phyloP scores from a whole-genome alignment of 1,140 invertebrate species.

The Drosophila lacteicornis region DNA sequence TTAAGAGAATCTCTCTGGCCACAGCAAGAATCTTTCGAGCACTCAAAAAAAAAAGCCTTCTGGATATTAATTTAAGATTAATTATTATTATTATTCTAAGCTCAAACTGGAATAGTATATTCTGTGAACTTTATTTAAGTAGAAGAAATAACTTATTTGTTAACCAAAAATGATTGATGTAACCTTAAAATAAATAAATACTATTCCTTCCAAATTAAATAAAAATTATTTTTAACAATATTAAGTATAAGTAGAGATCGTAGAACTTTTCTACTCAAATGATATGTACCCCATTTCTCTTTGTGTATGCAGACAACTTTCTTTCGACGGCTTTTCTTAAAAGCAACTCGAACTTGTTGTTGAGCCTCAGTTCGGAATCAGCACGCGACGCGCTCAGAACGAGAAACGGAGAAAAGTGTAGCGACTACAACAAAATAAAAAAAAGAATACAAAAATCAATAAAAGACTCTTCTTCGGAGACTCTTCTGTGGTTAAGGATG shows the following conservation, averaged over 20 bases:
- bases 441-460: slow-evolving; percentile 6
- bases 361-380: slow-evolving; percentile 57
- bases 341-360: slow-evolving; percentile 55
- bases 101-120: not conserved
- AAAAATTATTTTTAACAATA: too few species aligned
- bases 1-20: slow-evolving; percentile 38
- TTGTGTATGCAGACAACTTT: slow-evolving; percentile 67
- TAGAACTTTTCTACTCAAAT: not conserved
- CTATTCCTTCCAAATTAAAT: too few species aligned
- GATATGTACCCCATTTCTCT: not conserved
- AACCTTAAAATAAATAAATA: too few species aligned
- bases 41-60: not conserved
- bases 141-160: too few species aligned
- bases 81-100: too few species aligned
- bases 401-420: slow-evolving; percentile 21
- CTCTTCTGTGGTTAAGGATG: slow-evolving; percentile 58
- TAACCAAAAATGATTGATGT: too few species aligned
- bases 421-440: slow-evolving; percentile 8
- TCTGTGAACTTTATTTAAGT: too few species aligned
- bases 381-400: slow-evolving; percentile 80
- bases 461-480: slow-evolving; percentile 30
- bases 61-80: too few species aligned
- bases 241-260: too few species aligned
- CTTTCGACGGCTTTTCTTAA: slow-evolving; percentile 74
- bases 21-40: slow-evolving; percentile 64